Conservation (phyloP, 2,888 invertebrate species). For the Phengaris alcon region DNA sequence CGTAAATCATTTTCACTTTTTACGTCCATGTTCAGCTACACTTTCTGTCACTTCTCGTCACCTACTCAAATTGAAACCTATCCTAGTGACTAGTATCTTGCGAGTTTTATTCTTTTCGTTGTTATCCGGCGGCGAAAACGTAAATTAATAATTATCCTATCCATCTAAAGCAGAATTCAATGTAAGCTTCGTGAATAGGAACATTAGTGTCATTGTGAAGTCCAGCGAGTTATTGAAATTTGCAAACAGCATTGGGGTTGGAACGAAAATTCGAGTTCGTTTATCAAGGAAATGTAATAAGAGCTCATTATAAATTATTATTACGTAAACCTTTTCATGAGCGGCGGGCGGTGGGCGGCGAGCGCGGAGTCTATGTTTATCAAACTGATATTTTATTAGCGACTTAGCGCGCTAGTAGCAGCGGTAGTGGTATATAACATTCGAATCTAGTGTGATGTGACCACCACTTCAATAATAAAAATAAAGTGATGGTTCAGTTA, state of each 20-base stretch:
- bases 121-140: background rate
- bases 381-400: slow-evolving; percentile 52
- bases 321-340: slow-evolving; percentile 14
- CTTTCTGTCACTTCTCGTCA: too few relatives aligned
- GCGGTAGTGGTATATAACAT: slow-evolving; percentile 17
- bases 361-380: slow-evolving; percentile 37
- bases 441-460: too few relatives aligned
- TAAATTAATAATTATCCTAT: background rate
- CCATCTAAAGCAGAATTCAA: background rate
- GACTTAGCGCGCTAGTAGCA: slow-evolving; percentile 33
- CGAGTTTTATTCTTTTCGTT: background rate
- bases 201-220: slow-evolving; percentile 13
- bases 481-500: too few relatives aligned
- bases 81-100: background rate
- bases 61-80: background rate
- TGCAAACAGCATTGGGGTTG: background rate
- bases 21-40: background rate
- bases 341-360: background rate
- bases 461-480: too few relatives aligned
- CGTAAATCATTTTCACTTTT: slow-evolving; percentile 28
- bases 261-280: background rate
- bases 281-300: background rate
- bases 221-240: background rate
- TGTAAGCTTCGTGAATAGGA: background rate
- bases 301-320: slow-evolving; percentile 28